Evolutionary conservation across 2,113 vertebrate genomes (phyloP).

Genomic region (Chloropsis cyanopogon): DNA sequence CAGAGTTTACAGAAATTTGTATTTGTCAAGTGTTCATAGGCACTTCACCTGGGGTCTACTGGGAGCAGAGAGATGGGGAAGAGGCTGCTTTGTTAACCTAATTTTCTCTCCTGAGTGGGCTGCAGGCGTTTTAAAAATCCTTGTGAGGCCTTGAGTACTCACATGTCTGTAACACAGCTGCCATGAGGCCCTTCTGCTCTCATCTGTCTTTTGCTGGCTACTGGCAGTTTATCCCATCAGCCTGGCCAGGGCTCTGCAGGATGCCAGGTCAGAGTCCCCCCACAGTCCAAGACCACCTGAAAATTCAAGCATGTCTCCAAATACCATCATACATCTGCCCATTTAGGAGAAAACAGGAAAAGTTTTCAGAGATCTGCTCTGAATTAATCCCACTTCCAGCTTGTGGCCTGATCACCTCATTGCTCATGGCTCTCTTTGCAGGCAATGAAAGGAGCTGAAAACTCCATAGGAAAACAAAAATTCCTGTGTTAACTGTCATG

Average conservation of each 20-base stretch:
- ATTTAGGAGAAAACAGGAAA: neutral
- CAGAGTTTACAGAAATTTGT: neutral
- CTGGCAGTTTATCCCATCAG: neutral
- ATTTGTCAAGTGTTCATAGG: neutral
- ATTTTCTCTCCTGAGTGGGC: neutral
- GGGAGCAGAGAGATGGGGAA: neutral
- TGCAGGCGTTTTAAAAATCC: neutral
- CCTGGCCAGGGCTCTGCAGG: neutral
- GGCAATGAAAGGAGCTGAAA: neutral
- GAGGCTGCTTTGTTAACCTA: neutral
- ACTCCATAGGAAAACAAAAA: neutral
- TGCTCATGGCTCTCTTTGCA: neutral
- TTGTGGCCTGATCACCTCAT: accelerated
- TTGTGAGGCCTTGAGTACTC: neutral
- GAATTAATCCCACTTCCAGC: neutral
- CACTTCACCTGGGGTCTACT: neutral
- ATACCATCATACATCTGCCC: neutral
- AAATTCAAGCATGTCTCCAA: neutral
- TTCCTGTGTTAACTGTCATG: accelerated
- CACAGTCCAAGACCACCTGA: neutral
- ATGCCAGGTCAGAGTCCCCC: neutral
- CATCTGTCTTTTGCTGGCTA: neutral
- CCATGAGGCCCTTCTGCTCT: neutral
- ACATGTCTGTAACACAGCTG: neutral
- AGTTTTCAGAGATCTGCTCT: neutral